These are phyloP conservation scores for Acholoe squamosa DNA, from an alignment of 2,888 invertebrate genomes.

Conservation along the genomic window DNA sequence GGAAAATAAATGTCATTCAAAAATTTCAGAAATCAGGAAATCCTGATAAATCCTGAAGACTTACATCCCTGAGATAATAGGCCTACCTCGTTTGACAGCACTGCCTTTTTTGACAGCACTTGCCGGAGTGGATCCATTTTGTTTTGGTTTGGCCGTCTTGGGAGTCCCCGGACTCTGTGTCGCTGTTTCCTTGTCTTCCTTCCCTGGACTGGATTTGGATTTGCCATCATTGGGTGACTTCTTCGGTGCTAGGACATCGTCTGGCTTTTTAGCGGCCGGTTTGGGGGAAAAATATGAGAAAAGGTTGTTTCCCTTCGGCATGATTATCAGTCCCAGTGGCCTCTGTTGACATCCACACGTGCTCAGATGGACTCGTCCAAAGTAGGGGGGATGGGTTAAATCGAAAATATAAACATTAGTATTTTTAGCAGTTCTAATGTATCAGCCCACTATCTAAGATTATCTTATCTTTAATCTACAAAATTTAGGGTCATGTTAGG, in stretches of 20 bases:
- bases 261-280: background rate
- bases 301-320: conserved; percentile 17
- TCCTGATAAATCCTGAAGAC: too few relatives aligned
- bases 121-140: background rate
- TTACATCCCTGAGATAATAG: too few relatives aligned
- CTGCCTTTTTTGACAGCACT: background rate
- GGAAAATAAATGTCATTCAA: too few relatives aligned
- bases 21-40: too few relatives aligned
- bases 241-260: conserved; percentile 26
- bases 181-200: background rate
- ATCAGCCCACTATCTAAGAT: too few relatives aligned
- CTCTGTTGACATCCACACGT: conserved; percentile 41
- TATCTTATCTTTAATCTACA: too few relatives aligned
- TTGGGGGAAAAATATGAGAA: conserved; percentile 52
- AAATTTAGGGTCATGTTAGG: too few relatives aligned
- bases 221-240: conserved; percentile 46
- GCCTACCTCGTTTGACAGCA: background rate
- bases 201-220: background rate
- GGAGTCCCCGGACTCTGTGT: background rate
- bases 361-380: conserved; percentile 27
- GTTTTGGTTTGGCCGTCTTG: background rate
- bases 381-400: background rate
- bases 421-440: too few relatives aligned
- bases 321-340: background rate
- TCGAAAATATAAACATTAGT: background rate